A percentile compares a stretch with the other conserved stretches of the same genome.
Evolutionary conservation across 2,113 vertebrate species (phyloP).

Genomic region (Bostrychus sinensis): DNA sequence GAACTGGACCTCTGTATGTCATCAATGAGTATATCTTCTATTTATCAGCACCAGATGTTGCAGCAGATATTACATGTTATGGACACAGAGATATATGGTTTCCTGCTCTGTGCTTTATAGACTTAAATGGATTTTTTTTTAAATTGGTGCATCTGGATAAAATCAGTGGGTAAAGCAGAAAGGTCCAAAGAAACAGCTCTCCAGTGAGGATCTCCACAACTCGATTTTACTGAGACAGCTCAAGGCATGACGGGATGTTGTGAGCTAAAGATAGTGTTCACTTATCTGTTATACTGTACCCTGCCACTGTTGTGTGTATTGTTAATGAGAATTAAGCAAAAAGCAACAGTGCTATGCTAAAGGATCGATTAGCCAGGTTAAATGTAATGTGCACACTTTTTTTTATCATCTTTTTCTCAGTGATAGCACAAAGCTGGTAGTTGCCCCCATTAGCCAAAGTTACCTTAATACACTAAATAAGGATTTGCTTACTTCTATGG

Average conservation of each 20-base stretch:
- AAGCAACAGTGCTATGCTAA: too few species aligned
- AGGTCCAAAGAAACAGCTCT: constrained; percentile 15
- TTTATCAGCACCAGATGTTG: constrained; percentile 53
- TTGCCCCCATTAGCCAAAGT: too few species aligned
- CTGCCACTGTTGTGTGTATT: too few species aligned
- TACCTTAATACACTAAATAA: too few species aligned
- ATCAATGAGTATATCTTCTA: constrained; percentile 23
- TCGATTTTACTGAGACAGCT: constrained; percentile 4
- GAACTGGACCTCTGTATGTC: constrained; percentile 33
- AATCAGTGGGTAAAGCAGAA: constrained; percentile 27
- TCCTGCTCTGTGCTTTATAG: constrained; percentile 53
- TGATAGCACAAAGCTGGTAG: too few species aligned
- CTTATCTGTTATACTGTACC: neutral
- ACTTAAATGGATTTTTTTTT: constrained; percentile 25
- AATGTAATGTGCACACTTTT: too few species aligned
- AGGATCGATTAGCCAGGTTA: too few species aligned
- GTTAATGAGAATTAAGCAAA: too few species aligned
- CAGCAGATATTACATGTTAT: constrained; percentile 17
- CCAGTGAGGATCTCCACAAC: constrained; percentile 27
- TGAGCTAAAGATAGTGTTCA: constrained; percentile 8
- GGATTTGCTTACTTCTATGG: too few species aligned
- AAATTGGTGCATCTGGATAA: constrained; percentile 50
- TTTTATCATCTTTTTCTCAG: too few species aligned
- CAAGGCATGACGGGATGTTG: constrained; percentile 7
- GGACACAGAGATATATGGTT: constrained; percentile 35